Evolutionary conservation across 2,888 invertebrate genomes (phyloP).

Genomic region (Creontiades dilutus): DNA sequence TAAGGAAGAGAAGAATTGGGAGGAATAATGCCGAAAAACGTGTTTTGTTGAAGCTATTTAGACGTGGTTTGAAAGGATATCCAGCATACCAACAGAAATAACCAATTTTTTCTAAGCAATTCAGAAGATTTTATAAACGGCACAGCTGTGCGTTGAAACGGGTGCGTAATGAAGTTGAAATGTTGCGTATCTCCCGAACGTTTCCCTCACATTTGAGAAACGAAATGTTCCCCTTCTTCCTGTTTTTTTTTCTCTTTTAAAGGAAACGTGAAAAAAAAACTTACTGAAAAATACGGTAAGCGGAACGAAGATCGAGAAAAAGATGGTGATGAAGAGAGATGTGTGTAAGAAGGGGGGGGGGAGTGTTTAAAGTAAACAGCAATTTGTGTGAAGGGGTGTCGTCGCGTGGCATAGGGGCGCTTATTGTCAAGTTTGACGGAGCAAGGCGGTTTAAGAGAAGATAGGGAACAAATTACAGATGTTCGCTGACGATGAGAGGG

Average conservation of each 20-base stretch:
- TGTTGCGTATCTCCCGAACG: slow-evolving; percentile 44
- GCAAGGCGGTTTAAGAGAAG: slow-evolving; percentile 18
- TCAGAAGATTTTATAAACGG: background rate
- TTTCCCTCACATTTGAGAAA: slow-evolving; percentile 1
- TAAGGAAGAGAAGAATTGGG: too few relatives aligned
- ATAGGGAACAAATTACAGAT: slow-evolving; percentile 49
- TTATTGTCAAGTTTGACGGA: slow-evolving; percentile 46
- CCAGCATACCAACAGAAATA: background rate
- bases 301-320: slow-evolving; percentile 43
- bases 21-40: too few relatives aligned
- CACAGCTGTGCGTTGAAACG: background rate
- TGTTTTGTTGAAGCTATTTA: too few relatives aligned
- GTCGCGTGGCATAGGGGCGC: slow-evolving; percentile 49
- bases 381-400: slow-evolving; percentile 43
- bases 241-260: background rate
- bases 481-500: background rate
- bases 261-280: slow-evolving; percentile 14
- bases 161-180: slow-evolving; percentile 47
- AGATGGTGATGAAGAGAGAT: background rate
- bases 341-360: background rate
- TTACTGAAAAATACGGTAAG: slow-evolving; percentile 42
- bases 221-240: slow-evolving; percentile 47
- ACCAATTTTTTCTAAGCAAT: background rate
- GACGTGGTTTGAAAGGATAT: too few relatives aligned
- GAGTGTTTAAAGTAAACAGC: slow-evolving; percentile 40